A percentile compares a stretch with the other conserved stretches of the same genome.
phyloP scores from a whole-genome alignment of 2,113 vertebrate genomes.

The Natator depressus region DNA sequence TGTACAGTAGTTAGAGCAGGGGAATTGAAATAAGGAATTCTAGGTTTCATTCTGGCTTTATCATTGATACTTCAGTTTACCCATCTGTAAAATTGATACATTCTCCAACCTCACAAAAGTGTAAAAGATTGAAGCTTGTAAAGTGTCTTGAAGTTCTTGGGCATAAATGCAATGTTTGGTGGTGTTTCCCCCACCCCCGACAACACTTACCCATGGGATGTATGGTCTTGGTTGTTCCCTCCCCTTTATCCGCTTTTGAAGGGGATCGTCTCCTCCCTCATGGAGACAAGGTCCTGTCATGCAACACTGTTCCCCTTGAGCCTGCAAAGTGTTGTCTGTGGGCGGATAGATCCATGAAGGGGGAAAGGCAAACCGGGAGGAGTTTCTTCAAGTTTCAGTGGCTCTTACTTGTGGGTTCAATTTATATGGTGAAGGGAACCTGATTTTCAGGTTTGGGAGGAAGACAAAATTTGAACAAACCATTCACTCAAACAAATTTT shows the following conservation, averaged over 20 bases:
- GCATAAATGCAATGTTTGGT: fast-evolving
- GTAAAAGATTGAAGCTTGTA: fast-evolving
- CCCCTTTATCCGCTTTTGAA: neutral
- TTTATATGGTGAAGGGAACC: neutral
- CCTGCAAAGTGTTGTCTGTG: neutral
- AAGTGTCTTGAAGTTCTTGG: neutral
- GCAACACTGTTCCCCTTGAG: neutral
- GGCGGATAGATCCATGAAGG: neutral
- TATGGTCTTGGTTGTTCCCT: neutral
- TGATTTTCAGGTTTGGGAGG: neutral
- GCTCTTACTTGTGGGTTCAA: fast-evolving
- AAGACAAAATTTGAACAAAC: neutral
- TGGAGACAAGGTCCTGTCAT: neutral
- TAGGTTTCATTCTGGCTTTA: fast-evolving
- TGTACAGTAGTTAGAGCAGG: neutral
- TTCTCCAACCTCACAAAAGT: neutral
- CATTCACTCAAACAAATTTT: neutral
- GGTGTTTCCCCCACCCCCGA: neutral
- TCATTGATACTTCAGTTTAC: neutral
- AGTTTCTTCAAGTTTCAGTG: neutral
- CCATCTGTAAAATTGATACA: neutral
- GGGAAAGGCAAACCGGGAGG: neutral
- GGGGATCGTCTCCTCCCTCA: neutral
- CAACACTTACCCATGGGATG: neutral
- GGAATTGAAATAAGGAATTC: neutral